Percentiles rank a stretch among this genome's conserved stretches.
Conservation (phyloP, 2,113 vertebrate species). For the Thunnus thynnus region DNA sequence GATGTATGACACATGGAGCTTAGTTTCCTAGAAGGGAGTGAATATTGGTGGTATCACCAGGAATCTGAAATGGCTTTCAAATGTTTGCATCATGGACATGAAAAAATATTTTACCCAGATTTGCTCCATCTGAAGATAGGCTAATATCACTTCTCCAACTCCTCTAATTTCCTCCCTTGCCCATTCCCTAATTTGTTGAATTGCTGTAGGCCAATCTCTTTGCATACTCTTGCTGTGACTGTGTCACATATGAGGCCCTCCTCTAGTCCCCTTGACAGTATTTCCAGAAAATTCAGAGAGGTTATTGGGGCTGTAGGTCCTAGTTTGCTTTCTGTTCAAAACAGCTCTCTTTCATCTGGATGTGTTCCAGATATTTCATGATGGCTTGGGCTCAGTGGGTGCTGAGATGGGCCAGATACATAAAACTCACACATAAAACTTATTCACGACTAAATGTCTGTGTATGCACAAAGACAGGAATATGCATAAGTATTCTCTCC, state of each 20-base stretch:
- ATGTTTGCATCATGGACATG: constrained; percentile 49
- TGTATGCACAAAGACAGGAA: too few relatives aligned
- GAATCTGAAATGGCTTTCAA: constrained; percentile 48
- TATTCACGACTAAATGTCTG: too few relatives aligned
- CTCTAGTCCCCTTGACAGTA: constrained; percentile 31
- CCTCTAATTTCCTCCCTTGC: constrained; percentile 49
- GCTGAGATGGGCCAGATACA: constrained; percentile 1
- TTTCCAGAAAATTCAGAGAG: constrained; percentile 48
- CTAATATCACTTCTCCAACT: constrained; percentile 40
- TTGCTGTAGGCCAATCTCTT: constrained; percentile 32
- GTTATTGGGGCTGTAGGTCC: constrained; percentile 44
- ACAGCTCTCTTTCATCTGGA: constrained; percentile 45
- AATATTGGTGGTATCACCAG: constrained; percentile 24
- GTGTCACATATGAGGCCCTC: constrained; percentile 35
- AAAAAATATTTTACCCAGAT: constrained; percentile 47
- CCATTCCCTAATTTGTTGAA: constrained; percentile 45
- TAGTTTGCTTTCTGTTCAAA: constrained; percentile 51
- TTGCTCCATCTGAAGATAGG: constrained; percentile 28
- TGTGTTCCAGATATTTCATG: constrained; percentile 30
- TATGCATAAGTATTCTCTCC: too few relatives aligned
- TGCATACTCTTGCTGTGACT: constrained; percentile 44
- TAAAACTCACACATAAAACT: too few relatives aligned
- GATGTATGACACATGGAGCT: constrained; percentile 20
- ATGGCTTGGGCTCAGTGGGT: neutral
- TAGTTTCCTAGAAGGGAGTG: constrained; percentile 26